Conservation (phyloP, 1,140 invertebrate species). For the Hesperophylax magnus region DNA sequence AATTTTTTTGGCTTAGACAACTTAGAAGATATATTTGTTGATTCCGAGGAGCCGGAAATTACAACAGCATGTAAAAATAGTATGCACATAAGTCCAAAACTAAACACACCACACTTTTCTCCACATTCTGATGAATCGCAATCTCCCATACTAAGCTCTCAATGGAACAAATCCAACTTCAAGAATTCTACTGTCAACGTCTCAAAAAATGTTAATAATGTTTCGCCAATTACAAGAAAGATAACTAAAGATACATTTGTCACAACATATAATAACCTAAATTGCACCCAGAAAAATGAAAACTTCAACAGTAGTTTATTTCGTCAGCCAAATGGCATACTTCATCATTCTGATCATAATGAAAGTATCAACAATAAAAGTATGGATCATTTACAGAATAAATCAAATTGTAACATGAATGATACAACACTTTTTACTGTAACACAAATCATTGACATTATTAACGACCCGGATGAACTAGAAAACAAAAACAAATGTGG, state of each 20-base stretch:
- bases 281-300: neutral
- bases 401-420: constrained; percentile 8
- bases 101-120: neutral
- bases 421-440: constrained; percentile 36
- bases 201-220: neutral
- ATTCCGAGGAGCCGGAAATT: constrained; percentile 53
- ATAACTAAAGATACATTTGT: neutral
- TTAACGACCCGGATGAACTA: constrained; percentile 17
- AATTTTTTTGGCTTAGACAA: constrained; percentile 65
- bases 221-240: neutral
- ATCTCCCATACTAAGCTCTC: constrained; percentile 46
- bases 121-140: constrained; percentile 22
- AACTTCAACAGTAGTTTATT: neutral
- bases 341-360: neutral
- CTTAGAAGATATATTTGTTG: constrained; percentile 67
- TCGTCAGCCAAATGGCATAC: neutral
- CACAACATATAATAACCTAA: neutral
- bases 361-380: constrained; percentile 9
- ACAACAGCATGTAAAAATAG: neutral
- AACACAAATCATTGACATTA: constrained; percentile 48
- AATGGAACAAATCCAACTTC: constrained; percentile 9
- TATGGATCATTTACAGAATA: neutral
- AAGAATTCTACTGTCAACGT: constrained; percentile 1
- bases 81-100: neutral
- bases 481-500: constrained; percentile 4